Evolutionary conservation across 2,113 vertebrate genomes (phyloP), one percentile per base, ranked within the genome.

Genomic region (Myotis lucifugus): DNA sequence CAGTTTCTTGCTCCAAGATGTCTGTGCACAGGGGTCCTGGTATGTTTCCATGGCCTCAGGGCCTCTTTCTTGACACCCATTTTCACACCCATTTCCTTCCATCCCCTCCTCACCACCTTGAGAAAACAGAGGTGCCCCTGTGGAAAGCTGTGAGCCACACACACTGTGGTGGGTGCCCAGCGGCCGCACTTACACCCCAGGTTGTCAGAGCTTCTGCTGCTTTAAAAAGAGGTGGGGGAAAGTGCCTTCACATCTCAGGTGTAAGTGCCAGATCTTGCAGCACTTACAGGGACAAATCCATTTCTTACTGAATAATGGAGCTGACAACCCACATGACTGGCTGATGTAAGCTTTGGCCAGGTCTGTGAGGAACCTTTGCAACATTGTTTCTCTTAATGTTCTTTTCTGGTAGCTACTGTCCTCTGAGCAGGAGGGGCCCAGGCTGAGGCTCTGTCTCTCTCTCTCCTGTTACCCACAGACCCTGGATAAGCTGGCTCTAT

Each of bases 251-350:
- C 85, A 91, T 91, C 85, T 86, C 84, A 81, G 78, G 82, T 95
- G n/a, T 95, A 77, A 93, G 78, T 93, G 90, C 88, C 89, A 94
- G 82, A 73, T 91, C 69, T 72, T 95, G 4, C 37, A 88, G 59
- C 91, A 92, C 73, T 95, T 76, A 42, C 74, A 76, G 92, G 90
- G 88, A 90, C 50, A 85, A 93, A 94, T 70, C 27, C 82, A 84
- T 85, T 94, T 96, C 90, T 91, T 93, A 90, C 90, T 91, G 88
- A 96, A 86, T 96, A 95, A 88, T 76, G 52, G 32, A 72, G 50
- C 52, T 86, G 85, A 27, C 92, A 82, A 74, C 5, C 42, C 95
- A 95, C 52, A 50, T 95, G 96, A 78, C 90, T 37, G 18, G 23
- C 84, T 96, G 78, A 95, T 74, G 29, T 92, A 90, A 96, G 77